Evolutionary conservation across 2,888 invertebrate genomes (phyloP).

Genomic region (Prosapia bicincta): DNA sequence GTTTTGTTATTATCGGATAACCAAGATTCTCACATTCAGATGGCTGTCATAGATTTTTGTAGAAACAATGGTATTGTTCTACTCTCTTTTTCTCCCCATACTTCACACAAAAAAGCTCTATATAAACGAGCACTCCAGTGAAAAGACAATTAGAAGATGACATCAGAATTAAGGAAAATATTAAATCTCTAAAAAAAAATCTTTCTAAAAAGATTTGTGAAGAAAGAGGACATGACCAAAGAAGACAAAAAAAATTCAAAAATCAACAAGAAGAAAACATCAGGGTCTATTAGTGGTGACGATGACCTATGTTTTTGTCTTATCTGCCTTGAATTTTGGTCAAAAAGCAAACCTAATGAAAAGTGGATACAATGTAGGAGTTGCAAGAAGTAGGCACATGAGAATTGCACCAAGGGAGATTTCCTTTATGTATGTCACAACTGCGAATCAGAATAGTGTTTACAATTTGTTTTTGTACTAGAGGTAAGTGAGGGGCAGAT

Average conservation of each 20-base stretch:
- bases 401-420: not conserved
- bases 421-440: not conserved
- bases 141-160: too few species aligned
- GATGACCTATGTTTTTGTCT: not conserved
- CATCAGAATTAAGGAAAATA: too few species aligned
- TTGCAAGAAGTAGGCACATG: not conserved
- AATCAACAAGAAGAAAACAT: too few species aligned
- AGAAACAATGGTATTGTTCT: slow-evolving; percentile 4
- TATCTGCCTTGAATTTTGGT: not conserved
- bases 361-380: not conserved
- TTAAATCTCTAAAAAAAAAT: too few species aligned
- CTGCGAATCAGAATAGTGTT: not conserved
- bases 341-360: not conserved
- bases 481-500: too few species aligned
- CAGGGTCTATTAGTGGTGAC: not conserved
- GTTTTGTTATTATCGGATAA: slow-evolving; percentile 3
- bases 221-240: too few species aligned
- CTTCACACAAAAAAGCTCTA: too few species aligned
- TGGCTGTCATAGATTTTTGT: slow-evolving; percentile 1
- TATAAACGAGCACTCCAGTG: too few species aligned
- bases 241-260: too few species aligned
- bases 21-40: slow-evolving; percentile 2
- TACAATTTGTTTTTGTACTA: too few species aligned
- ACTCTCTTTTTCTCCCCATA: too few species aligned
- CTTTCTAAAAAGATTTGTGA: too few species aligned